Evolutionary conservation across 2,113 vertebrate species (phyloP).

Genomic region (Ivindomyrus marchei): DNA sequence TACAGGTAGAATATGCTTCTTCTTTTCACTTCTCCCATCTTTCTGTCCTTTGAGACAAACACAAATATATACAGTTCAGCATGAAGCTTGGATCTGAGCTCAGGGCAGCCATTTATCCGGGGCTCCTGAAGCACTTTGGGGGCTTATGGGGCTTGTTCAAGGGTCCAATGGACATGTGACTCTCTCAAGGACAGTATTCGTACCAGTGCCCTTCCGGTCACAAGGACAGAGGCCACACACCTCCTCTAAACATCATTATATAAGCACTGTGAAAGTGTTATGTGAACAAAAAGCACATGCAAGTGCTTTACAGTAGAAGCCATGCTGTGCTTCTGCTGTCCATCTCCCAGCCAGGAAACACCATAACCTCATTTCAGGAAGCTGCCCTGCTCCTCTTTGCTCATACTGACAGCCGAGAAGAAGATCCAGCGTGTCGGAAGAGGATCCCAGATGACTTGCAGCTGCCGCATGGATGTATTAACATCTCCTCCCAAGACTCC

Average conservation of each 20-base stretch:
- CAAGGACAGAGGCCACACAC: neutral
- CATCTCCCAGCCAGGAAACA: no score
- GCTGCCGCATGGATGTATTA: neutral
- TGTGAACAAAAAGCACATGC: neutral
- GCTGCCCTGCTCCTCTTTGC: neutral
- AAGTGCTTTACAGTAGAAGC: neutral
- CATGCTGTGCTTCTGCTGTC: neutral
- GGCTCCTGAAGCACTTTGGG: neutral
- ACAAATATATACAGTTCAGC: neutral
- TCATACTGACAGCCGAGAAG: no score
- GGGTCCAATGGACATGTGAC: neutral
- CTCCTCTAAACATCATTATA: neutral
- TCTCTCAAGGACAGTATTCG: neutral
- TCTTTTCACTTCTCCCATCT: neutral
- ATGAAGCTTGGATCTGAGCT: neutral
- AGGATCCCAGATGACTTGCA: neutral
- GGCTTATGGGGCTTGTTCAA: neutral
- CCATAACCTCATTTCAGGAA: neutral
- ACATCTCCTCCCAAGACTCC: neutral
- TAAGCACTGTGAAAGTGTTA: neutral
- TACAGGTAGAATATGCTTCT: neutral
- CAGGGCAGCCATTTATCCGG: neutral
- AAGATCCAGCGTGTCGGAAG: neutral
- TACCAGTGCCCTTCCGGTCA: neutral
- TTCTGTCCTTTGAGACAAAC: neutral